A percentile compares a stretch with the other conserved stretches of the same genome.
phyloP scores from a whole-genome alignment of 1,140 invertebrate species.

The Neodiprion virginianus region DNA sequence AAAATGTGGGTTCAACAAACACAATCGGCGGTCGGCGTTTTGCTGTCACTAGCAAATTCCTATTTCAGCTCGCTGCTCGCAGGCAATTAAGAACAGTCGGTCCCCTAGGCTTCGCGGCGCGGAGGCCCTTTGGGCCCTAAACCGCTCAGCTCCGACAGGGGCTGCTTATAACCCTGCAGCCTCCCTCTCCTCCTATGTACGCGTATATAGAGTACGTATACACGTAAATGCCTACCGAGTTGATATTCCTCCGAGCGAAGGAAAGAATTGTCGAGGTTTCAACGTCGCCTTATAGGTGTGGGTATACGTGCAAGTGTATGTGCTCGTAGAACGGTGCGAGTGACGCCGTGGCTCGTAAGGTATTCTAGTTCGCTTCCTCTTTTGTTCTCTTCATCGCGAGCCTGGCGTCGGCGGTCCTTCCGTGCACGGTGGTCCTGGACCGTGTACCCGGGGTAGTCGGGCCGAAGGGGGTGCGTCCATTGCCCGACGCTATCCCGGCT shows the following conservation, averaged over 20 bases:
- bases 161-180: background rate
- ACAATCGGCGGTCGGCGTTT: background rate
- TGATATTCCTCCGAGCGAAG: background rate
- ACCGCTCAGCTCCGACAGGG: background rate
- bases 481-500: slow-evolving; percentile 60
- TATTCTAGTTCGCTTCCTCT: slow-evolving; percentile 53
- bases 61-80: slow-evolving; percentile 53
- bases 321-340: slow-evolving; percentile 4
- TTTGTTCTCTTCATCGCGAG: slow-evolving; percentile 43
- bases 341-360: slow-evolving; percentile 24
- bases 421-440: slow-evolving; percentile 5
- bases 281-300: background rate
- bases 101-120: slow-evolving; percentile 37
- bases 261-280: background rate
- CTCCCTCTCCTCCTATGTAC: background rate
- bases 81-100: slow-evolving; percentile 59
- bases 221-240: background rate
- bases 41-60: background rate
- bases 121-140: background rate
- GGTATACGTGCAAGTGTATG: background rate
- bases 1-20: background rate
- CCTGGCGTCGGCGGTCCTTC: slow-evolving; percentile 17
- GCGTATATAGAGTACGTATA: too few species aligned
- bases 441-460: slow-evolving; percentile 1
- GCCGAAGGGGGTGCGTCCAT: slow-evolving; percentile 42